phyloP scores from a whole-genome alignment of 2,888 invertebrate species.

The Ashinkailepas kermadecensis region DNA sequence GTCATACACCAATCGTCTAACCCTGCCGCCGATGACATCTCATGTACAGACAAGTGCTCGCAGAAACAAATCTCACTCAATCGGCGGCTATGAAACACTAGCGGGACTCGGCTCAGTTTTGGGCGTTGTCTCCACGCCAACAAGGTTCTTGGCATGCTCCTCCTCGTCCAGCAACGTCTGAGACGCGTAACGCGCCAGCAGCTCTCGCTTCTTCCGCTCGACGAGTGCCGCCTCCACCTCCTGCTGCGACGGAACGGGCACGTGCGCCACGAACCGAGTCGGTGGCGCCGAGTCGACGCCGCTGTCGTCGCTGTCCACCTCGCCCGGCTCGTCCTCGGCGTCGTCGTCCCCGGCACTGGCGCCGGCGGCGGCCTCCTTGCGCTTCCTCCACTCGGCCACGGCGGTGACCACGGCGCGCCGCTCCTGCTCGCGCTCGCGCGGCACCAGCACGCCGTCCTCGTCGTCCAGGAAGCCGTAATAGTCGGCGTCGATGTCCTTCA shows the following conservation, averaged over 20 bases:
- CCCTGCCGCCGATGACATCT: too few species aligned
- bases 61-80: too few species aligned
- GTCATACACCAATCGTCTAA: too few species aligned
- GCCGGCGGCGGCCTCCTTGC: constrained; percentile 33
- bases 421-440: constrained; percentile 75
- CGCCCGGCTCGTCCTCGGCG: constrained; percentile 42
- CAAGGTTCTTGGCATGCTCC: not conserved
- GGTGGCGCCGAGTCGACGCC: constrained; percentile 44
- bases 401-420: constrained; percentile 23
- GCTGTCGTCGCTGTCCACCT: constrained; percentile 37
- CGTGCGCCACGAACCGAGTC: constrained; percentile 67
- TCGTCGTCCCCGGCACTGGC: constrained; percentile 66
- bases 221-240: constrained; percentile 90
- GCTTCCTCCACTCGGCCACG: not conserved
- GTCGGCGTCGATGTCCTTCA: constrained; percentile 97
- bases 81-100: not conserved
- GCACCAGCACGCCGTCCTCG: constrained; percentile 89
- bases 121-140: not conserved
- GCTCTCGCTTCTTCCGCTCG: constrained; percentile 80
- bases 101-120: not conserved
- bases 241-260: constrained; percentile 86
- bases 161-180: not conserved
- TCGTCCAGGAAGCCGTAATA: constrained; percentile 99
- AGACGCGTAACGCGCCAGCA: constrained; percentile 50
- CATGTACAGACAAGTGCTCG: too few species aligned